These are phyloP conservation scores for Listronotus oregonensis DNA, from an alignment of 1,140 invertebrate genomes.

Conservation along the genomic window DNA sequence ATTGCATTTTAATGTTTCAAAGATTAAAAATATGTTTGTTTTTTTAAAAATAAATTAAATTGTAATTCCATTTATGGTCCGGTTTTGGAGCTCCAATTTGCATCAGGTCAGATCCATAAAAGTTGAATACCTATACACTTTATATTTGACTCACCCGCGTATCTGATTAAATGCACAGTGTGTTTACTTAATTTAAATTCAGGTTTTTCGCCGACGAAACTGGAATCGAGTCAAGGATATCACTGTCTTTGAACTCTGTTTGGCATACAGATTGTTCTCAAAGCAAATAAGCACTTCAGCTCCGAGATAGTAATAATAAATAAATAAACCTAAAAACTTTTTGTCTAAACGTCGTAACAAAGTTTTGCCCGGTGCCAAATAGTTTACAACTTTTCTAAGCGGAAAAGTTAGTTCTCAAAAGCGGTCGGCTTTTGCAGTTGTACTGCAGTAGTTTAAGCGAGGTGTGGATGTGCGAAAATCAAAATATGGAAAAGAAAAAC, in stretches of 20 bases:
- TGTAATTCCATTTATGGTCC: too few species aligned
- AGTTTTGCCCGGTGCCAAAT: too few species aligned
- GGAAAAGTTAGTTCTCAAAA: background rate
- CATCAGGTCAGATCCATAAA: too few species aligned
- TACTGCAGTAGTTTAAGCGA: background rate
- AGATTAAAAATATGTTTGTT: too few species aligned
- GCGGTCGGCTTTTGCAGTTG: background rate
- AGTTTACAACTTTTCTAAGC: too few species aligned
- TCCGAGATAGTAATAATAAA: background rate
- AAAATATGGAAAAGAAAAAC: constrained; percentile 6
- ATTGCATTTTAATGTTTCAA: too few species aligned
- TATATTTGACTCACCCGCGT: constrained; percentile 11
- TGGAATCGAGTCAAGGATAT: constrained; percentile 34
- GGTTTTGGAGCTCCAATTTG: too few species aligned
- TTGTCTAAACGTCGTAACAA: too few species aligned
- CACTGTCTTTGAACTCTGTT: constrained; percentile 26
- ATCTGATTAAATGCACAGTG: constrained; percentile 27
- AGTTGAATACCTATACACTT: background rate
- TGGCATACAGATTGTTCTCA: constrained; percentile 17
- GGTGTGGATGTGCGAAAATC: background rate
- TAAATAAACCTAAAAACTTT: constrained; percentile 9
- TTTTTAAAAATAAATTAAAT: too few species aligned
- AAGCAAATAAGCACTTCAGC: background rate
- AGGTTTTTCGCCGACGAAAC: constrained; percentile 24
- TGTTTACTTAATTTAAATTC: constrained; percentile 27